Evolutionary conservation across 2,797 vertebrate species (phyloP).

Genomic region (Alexandromys oeconomus): DNA sequence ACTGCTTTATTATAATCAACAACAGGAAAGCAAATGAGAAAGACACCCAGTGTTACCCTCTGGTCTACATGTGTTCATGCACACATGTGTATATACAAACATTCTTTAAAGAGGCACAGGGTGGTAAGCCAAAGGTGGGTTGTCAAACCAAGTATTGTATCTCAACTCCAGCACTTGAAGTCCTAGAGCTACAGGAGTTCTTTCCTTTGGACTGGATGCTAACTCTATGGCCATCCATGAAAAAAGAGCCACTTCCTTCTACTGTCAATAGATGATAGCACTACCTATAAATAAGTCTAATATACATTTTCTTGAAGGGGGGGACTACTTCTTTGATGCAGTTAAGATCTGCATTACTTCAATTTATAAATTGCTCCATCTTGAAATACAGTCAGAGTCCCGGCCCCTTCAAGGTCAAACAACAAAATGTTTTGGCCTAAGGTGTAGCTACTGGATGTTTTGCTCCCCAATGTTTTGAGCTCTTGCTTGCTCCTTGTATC

Average conservation of each 20-base stretch:
- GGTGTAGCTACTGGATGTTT: too few relatives aligned
- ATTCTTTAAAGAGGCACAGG: neutral
- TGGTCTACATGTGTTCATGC: neutral
- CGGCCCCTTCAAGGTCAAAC: too few relatives aligned
- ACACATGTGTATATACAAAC: neutral
- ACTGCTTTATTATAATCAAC: too few relatives aligned
- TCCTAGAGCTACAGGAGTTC: neutral
- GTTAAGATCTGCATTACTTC: neutral
- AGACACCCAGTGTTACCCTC: neutral
- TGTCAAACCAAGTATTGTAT: neutral
- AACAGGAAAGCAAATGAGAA: too few relatives aligned
- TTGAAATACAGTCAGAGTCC: too few relatives aligned
- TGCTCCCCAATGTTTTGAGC: too few relatives aligned
- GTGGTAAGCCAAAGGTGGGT: neutral
- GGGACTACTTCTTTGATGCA: neutral
- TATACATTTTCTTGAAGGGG: neutral
- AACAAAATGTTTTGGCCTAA: too few relatives aligned
- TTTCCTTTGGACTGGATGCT: too few relatives aligned
- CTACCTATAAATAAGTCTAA: neutral
- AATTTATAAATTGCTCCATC: neutral
- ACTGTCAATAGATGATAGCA: neutral
- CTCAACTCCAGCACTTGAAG: neutral
- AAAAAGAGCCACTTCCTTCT: neutral
- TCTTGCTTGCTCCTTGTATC: too few relatives aligned
- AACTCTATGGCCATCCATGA: too few relatives aligned